A percentile compares a stretch with the other conserved stretches of the same genome.
Conservation (phyloP, 1,140 invertebrate genomes). For the Ips nitidus region DNA sequence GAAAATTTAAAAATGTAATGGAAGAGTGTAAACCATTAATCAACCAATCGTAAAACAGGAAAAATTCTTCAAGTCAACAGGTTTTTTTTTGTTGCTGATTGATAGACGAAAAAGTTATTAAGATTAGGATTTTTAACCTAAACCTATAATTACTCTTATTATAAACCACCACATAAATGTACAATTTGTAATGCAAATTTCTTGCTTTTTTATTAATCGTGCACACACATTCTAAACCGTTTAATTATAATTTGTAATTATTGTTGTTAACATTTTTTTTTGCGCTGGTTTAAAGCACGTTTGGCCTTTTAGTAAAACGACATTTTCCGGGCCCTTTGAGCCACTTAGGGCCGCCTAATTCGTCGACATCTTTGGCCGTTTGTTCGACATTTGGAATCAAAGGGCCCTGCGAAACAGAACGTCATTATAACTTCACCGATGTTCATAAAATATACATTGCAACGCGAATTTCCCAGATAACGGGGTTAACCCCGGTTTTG, state of each 20-base stretch:
- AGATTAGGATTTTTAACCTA: too few species aligned
- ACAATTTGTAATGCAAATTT: not conserved
- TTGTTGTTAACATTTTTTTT: too few species aligned
- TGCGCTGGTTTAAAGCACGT: not conserved
- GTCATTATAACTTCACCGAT: slow-evolving; percentile 44
- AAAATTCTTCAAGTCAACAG: too few species aligned
- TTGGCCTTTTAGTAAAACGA: not conserved
- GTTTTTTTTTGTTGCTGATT: too few species aligned
- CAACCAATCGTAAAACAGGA: too few species aligned
- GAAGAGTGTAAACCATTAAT: too few species aligned
- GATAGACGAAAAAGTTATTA: too few species aligned
- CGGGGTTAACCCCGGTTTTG: slow-evolving; percentile 42
- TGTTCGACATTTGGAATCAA: not conserved
- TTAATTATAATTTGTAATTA: too few species aligned
- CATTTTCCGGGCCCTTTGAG: slow-evolving; percentile 7
- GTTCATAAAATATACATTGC: slow-evolving; percentile 50
- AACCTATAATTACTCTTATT: not conserved
- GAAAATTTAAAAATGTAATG: too few species aligned
- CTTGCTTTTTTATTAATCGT: not conserved
- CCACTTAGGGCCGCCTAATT: slow-evolving; percentile 6
- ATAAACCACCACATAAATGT: not conserved
- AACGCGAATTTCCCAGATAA: slow-evolving; percentile 39
- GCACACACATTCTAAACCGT: too few species aligned
- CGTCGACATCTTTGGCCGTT: slow-evolving; percentile 6
- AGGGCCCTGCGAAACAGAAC: slow-evolving; percentile 11